Conservation (phyloP, 2,797 vertebrate genomes). For the Aeoliscus strigatus region DNA sequence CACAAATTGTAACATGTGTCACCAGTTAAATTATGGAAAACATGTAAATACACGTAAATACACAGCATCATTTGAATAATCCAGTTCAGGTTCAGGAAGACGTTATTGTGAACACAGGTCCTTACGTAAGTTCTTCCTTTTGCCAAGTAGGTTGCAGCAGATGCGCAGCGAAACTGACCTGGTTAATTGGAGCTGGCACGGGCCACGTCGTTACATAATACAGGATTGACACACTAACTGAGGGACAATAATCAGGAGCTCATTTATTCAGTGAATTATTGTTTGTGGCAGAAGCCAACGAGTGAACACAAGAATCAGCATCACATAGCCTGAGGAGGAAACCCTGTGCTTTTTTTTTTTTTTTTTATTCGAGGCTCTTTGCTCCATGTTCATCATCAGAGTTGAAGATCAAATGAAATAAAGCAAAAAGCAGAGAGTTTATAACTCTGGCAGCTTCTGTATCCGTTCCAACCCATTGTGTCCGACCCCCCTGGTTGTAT, state of each 20-base stretch:
- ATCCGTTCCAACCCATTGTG: no score
- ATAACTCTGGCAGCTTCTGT: no score
- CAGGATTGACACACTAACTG: slow-evolving; percentile 42
- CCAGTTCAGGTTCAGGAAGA: no score
- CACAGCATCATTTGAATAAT: no score
- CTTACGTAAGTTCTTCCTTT: no score
- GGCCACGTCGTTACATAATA: slow-evolving; percentile 24
- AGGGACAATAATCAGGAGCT: not conserved
- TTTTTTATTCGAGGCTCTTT: slow-evolving; percentile 5
- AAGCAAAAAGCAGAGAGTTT: no score
- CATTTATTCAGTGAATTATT: slow-evolving; percentile 4
- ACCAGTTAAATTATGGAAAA: no score
- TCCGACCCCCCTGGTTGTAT: no score
- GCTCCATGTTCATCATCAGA: not conserved
- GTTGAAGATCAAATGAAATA: no score
- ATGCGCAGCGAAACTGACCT: slow-evolving; percentile 36
- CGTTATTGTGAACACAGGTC: no score
- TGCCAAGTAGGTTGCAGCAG: slow-evolving; percentile 27
- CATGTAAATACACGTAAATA: no score
- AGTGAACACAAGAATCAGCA: slow-evolving; percentile 1
- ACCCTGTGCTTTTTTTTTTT: slow-evolving; percentile 4
- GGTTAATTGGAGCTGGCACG: slow-evolving; percentile 35
- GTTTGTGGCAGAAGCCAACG: not conserved
- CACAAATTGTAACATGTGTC: no score
- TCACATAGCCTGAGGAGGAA: not conserved